Conservation (phyloP, 2,888 invertebrate species). For the Ophion obscuratus region DNA sequence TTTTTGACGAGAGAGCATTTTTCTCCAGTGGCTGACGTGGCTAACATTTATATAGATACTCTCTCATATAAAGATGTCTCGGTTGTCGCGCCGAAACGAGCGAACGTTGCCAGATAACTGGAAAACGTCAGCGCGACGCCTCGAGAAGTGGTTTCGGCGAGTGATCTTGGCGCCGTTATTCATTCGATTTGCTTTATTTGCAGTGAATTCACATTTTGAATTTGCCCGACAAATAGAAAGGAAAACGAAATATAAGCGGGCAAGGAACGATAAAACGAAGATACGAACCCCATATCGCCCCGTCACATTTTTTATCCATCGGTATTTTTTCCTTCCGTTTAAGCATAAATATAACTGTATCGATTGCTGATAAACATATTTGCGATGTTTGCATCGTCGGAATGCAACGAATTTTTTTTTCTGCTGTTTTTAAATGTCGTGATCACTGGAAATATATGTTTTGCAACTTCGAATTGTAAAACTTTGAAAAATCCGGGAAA, state of each 20-base stretch:
- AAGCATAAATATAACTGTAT: no score
- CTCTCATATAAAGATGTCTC: constrained; percentile 22
- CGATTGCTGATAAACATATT: no score
- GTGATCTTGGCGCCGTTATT: constrained; percentile 45
- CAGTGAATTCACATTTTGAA: constrained; percentile 4
- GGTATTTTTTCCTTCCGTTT: no score
- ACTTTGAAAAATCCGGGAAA: no score
- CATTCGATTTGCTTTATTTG: not conserved
- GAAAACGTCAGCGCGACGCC: constrained; percentile 31
- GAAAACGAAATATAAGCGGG: not conserved
- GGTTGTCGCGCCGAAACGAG: constrained; percentile 64
- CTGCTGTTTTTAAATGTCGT: no score
- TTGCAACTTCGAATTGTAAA: no score
- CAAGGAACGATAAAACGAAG: no score
- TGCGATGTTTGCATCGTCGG: no score
- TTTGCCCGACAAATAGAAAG: constrained; percentile 2
- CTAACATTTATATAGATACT: constrained; percentile 67
- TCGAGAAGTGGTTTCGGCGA: constrained; percentile 7
- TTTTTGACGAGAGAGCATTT: constrained; percentile 8
- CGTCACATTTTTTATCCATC: not conserved
- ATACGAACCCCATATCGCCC: no score
- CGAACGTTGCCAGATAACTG: constrained; percentile 67
- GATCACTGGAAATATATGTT: no score
- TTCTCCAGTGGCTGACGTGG: constrained; percentile 56
- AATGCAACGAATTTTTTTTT: no score